Evolutionary conservation across 2,888 invertebrate genomes (phyloP), one percentile per base, ranked within the genome.

Genomic region (Acleris cristana): DNA sequence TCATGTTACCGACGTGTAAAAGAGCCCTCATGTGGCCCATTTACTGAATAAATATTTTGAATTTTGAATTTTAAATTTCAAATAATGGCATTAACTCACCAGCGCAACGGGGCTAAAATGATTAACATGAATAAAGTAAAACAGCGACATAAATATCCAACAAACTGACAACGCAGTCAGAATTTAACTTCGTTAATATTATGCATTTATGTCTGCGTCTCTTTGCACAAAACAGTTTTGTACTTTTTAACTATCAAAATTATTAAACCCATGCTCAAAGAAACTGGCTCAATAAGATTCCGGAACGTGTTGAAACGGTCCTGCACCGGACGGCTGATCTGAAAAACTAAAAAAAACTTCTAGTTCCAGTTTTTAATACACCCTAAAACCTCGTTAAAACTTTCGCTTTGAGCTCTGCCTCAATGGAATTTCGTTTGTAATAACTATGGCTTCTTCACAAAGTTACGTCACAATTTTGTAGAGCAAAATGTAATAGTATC

Each of bases 321-420:
- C 30, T 18, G 54, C 2, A 18, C 7, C 59, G 51, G 19, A 6
- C 19, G 34, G 16, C 19, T 60, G 34, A 60, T 51, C 40, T 51
- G 58, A 19, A 51, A 19, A 60, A 51, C 48, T 45, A 23, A 18
- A 45, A 30, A 34, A 48, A 48, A 45, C 18, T 45, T 57, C 34
- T 58, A 16, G 59, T 14, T 48, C 6, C 48, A 59, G 59, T 59
- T 65, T 65, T 65, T 65, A 65, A 56, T 61, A 65, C 60, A 56
- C 64, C 60, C 51, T 12, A 65, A 40, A 65, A 65, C 18, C 65
- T 65, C 60, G 56, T 65, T 65, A 65, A 65, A 65, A 65, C 54
- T 65, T 64, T 26, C 30, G 16, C 61, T 57, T 57, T 60, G 49
- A 59, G 65, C 59, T 59, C 59, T 19, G 48, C 18, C 12, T n/a